A percentile compares a stretch with the other conserved stretches of the same genome.
Conservation (phyloP, 2,113 vertebrate genomes). For the Cervus canadensis region DNA sequence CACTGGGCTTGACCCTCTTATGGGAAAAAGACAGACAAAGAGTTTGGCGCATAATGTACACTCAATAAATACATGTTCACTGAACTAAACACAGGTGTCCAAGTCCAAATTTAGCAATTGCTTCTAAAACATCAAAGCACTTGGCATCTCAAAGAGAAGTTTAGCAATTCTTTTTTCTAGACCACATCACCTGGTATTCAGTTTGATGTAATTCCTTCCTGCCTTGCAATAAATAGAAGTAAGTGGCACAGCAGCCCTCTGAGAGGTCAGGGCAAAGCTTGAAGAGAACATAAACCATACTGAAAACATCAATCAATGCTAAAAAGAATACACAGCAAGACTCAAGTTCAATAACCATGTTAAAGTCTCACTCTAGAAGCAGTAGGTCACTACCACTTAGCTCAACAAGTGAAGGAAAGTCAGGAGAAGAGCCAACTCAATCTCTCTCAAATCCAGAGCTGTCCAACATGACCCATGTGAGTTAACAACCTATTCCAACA, state of each 20-base stretch:
- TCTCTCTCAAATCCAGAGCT: not conserved
- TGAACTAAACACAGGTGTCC: not conserved
- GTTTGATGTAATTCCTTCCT: conserved; percentile 17
- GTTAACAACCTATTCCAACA: not conserved
- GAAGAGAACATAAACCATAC: conserved; percentile 21
- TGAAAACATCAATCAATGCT: not conserved
- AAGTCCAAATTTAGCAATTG: not conserved
- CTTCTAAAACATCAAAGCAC: not conserved
- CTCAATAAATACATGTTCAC: not conserved
- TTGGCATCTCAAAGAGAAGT: not conserved
- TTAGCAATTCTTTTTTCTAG: not conserved
- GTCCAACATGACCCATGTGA: not conserved
- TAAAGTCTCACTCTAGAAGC: conserved; percentile 6
- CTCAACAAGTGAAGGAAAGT: not conserved
- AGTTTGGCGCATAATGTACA: not conserved
- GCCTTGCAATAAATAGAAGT: conserved; percentile 11
- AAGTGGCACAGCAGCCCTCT: not conserved
- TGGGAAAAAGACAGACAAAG: not conserved
- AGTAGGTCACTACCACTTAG: not conserved
- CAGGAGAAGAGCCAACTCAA: not conserved
- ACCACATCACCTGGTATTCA: not conserved
- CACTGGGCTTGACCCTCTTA: not conserved
- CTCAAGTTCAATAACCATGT: not conserved
- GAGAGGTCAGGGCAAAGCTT: not conserved
- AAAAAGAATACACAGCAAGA: conserved; percentile 2